A percentile compares a stretch with the other conserved stretches of the same genome.
Conservation (phyloP, 2,113 vertebrate genomes). For the Rhinichthys klamathensis region DNA sequence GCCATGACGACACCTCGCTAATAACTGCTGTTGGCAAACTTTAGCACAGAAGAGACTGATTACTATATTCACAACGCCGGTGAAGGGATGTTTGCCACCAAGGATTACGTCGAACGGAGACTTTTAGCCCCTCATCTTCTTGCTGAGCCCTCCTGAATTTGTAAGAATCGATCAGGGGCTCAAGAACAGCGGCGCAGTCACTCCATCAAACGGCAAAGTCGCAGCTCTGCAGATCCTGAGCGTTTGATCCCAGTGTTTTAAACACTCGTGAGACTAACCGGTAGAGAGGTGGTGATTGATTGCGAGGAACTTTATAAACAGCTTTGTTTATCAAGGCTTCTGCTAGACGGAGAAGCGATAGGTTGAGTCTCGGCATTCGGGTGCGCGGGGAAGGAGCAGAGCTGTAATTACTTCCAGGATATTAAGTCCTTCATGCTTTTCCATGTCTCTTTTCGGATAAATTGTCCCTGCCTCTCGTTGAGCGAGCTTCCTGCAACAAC, state of each 20-base stretch:
- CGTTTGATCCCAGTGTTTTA: constrained; percentile 46
- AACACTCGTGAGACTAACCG: constrained; percentile 49
- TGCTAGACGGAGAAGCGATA: neutral
- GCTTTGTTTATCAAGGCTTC: constrained; percentile 65
- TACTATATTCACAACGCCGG: neutral
- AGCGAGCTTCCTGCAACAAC: constrained; percentile 60
- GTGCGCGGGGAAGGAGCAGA: constrained; percentile 33
- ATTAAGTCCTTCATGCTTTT: constrained; percentile 59
- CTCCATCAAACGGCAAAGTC: constrained; percentile 42
- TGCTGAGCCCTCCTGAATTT: constrained; percentile 37
- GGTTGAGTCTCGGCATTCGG: constrained; percentile 14
- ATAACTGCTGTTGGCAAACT: constrained; percentile 12
- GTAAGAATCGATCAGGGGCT: constrained; percentile 50
- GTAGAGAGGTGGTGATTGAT: constrained; percentile 62
- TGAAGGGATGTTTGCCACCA: constrained; percentile 6
- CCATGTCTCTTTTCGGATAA: constrained; percentile 44
- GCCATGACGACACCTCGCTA: constrained; percentile 22
- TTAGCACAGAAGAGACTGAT: constrained; percentile 9
- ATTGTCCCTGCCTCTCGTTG: constrained; percentile 54
- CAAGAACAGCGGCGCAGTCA: constrained; percentile 27
- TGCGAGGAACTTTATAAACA: constrained; percentile 59
- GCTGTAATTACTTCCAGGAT: constrained; percentile 65
- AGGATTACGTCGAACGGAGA: constrained; percentile 2
- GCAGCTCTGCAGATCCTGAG: constrained; percentile 22
- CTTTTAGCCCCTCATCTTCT: constrained; percentile 42